Conservation (phyloP, 2,888 invertebrate genomes). For the Dioctria rufipes region DNA sequence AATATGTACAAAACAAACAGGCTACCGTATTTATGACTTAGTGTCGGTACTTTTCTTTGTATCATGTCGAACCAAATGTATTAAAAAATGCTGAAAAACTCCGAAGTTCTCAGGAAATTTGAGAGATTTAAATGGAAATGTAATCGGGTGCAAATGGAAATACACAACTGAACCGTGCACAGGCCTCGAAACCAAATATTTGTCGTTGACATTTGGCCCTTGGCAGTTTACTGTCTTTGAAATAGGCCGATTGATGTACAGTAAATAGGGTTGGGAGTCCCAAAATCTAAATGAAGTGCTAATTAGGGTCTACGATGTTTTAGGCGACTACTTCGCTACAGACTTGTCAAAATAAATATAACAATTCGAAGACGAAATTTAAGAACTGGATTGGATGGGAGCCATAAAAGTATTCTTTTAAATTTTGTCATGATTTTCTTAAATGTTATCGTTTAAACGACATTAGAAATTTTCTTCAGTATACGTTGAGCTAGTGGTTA, state of each 20-base stretch:
- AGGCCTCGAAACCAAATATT: slow-evolving; percentile 1
- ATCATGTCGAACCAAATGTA: not conserved
- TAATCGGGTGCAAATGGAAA: slow-evolving; percentile 16
- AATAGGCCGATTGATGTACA: not conserved
- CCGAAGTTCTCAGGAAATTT: not conserved
- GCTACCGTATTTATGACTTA: slow-evolving; percentile 5
- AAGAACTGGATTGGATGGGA: too few relatives aligned
- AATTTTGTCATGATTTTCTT: too few relatives aligned
- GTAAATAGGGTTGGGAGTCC: not conserved
- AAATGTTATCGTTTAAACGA: too few relatives aligned
- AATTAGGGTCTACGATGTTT: not conserved
- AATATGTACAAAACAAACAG: not conserved
- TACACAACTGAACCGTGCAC: not conserved
- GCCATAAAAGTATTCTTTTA: too few relatives aligned
- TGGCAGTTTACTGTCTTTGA: slow-evolving; percentile 8
- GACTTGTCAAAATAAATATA: not conserved
- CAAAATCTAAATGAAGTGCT: slow-evolving; percentile 11
- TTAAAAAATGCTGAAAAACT: not conserved
- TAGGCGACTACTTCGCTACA: not conserved
- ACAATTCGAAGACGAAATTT: too few relatives aligned
- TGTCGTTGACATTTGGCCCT: slow-evolving; percentile 10
- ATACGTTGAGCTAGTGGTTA: too few relatives aligned
- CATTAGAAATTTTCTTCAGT: too few relatives aligned
- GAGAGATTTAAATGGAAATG: not conserved
- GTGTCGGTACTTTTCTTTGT: not conserved